Evolutionary conservation across 2,113 vertebrate species (phyloP).

Genomic region (Rhynchopsitta pachyrhyncha): DNA sequence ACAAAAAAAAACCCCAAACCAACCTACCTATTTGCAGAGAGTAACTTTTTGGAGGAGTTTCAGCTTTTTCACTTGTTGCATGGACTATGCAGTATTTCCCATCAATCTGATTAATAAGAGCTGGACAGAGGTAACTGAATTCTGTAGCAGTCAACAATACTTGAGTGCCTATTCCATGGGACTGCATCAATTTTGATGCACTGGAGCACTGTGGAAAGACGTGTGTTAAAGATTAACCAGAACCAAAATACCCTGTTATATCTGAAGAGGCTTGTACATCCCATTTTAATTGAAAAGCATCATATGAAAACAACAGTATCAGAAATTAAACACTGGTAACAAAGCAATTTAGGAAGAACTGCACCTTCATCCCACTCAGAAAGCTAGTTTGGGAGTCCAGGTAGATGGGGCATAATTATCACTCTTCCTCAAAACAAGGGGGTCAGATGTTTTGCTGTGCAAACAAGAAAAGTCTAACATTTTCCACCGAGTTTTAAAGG

Average conservation of each 20-base stretch:
- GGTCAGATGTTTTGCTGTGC: not conserved
- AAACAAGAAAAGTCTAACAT: not conserved
- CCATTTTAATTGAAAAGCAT: not conserved
- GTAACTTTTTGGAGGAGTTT: conserved; percentile 73
- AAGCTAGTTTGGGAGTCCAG: not conserved
- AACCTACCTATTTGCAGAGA: conserved; percentile 81
- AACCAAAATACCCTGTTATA: not conserved
- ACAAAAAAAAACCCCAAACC: not conserved
- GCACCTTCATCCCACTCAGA: not conserved
- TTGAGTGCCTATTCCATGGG: conserved; percentile 87
- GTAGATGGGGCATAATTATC: not conserved
- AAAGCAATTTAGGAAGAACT: not conserved
- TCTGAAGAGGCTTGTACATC: not conserved
- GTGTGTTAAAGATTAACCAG: not conserved
- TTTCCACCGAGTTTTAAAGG: not conserved
- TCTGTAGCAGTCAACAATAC: conserved; percentile 76
- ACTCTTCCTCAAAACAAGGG: not conserved
- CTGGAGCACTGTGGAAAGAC: conserved; percentile 84
- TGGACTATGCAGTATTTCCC: conserved; percentile 84
- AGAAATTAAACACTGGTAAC: not conserved
- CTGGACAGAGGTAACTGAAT: conserved; percentile 91
- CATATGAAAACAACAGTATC: not conserved
- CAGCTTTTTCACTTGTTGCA: conserved; percentile 69
- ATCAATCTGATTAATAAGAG: conserved; percentile 92
- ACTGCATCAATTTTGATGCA: conserved; percentile 82